Evolutionary conservation across 64 coral and sea anemone genomes (phyloP).

Genomic region (Astreopora myriophthalma): DNA sequence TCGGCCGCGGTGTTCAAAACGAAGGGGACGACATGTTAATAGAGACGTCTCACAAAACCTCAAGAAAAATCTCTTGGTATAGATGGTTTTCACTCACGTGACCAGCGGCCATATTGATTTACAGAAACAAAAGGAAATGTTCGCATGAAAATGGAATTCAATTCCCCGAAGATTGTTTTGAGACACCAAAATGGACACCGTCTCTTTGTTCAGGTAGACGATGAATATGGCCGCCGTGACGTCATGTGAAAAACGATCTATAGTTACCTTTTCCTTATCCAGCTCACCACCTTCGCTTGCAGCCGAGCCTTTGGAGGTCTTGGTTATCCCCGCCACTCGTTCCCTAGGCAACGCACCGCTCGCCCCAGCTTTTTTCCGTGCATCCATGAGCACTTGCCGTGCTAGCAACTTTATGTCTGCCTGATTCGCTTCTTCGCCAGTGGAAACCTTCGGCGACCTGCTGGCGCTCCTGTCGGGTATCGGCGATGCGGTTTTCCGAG

Average conservation of each 20-base stretch:
- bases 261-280: not conserved
- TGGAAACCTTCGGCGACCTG: not conserved
- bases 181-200: too few species aligned
- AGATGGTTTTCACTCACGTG: too few species aligned
- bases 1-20: too few species aligned
- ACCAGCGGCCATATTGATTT: too few species aligned
- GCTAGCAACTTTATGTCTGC: conserved; percentile 83
- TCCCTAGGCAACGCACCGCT: conserved; percentile 83
- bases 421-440: not conserved
- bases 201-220: too few species aligned
- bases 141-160: too few species aligned
- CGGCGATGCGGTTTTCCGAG: not conserved
- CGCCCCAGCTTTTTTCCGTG: conserved; percentile 89
- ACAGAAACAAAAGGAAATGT: too few species aligned
- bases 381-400: conserved; percentile 86
- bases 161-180: too few species aligned
- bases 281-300: not conserved
- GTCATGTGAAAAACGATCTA: not conserved
- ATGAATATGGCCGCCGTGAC: too few species aligned
- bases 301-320: not conserved
- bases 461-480: not conserved
- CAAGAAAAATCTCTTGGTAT: too few species aligned
- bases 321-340: conserved; percentile 70
- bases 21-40: too few species aligned
- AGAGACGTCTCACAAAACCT: too few species aligned